Evolutionary conservation across 2,888 invertebrate genomes (phyloP).

Genomic region (Encarsia formosa): DNA sequence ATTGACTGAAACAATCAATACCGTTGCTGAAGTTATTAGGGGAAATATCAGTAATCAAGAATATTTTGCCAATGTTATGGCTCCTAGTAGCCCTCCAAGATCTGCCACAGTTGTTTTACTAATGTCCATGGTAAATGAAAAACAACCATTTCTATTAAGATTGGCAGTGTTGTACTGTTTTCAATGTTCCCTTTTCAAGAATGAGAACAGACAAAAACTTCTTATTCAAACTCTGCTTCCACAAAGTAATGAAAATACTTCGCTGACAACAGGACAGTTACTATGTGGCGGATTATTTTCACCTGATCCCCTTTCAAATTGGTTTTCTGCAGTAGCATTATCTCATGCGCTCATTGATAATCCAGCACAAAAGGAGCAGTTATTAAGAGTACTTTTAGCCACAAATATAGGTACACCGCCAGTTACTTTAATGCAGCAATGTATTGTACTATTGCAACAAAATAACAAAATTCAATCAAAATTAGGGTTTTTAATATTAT

Average conservation of each 20-base stretch:
- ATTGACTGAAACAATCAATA: constrained; percentile 90
- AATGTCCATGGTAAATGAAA: constrained; percentile 99
- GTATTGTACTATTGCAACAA: constrained; percentile 78
- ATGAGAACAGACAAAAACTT: constrained; percentile 81
- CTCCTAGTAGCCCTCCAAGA: constrained; percentile 86
- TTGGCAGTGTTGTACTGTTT: constrained; percentile 97
- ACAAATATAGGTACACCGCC: constrained; percentile 80
- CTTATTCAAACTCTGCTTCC: constrained; percentile 91
- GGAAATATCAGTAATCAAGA: constrained; percentile 90
- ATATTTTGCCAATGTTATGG: constrained; percentile 82
- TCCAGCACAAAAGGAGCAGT: constrained; percentile 79
- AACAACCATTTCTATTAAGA: constrained; percentile 84
- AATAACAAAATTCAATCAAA: constrained; percentile 76
- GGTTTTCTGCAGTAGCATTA: constrained; percentile 91
- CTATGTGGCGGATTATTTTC: constrained; percentile 91
- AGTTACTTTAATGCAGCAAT: constrained; percentile 85
- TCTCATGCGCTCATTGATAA: constrained; percentile 88
- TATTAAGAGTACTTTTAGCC: constrained; percentile 85
- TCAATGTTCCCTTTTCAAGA: constrained; percentile 91
- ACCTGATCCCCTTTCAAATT: constrained; percentile 81
- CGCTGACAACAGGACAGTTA: constrained; percentile 78
- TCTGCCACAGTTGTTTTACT: constrained; percentile 91
- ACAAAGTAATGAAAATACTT: constrained; percentile 70
- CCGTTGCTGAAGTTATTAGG: constrained; percentile 90
- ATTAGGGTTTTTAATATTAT: constrained; percentile 85